Percentiles rank a stretch among this genome's conserved stretches.
Evolutionary conservation across 2,113 vertebrate genomes (phyloP).

Genomic region (Thryonomys swinderianus): DNA sequence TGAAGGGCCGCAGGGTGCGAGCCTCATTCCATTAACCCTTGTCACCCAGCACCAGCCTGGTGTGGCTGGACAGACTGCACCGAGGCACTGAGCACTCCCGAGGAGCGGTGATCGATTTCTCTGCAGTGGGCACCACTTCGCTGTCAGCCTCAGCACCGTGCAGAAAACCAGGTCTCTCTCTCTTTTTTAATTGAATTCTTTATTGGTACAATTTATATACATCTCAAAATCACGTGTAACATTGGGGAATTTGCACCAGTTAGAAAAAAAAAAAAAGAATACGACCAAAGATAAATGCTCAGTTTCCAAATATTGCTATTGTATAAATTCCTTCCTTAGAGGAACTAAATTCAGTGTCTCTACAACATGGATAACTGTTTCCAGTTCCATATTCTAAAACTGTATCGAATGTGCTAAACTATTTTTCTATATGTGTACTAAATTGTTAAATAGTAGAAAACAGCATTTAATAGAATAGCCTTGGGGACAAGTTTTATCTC

Average conservation of each 20-base stretch:
- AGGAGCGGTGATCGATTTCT: not conserved
- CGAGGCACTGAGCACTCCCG: no score
- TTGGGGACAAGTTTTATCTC: not conserved
- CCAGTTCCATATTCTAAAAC: not conserved
- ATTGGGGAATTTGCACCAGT: no score
- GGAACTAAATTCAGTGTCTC: not conserved
- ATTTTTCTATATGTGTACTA: not conserved
- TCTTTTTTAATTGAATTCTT: no score
- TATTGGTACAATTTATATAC: no score
- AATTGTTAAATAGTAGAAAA: not conserved
- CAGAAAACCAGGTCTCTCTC: constrained; percentile 5
- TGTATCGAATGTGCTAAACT: not conserved
- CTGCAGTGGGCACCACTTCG: not conserved
- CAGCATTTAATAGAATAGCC: not conserved
- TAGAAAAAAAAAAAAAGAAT: no score
- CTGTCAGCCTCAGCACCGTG: not conserved
- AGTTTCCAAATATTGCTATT: not conserved
- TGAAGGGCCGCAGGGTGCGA: constrained; percentile 92
- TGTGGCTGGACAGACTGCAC: not conserved
- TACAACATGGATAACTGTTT: not conserved
- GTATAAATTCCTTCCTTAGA: not conserved
- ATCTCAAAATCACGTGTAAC: no score
- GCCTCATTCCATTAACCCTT: constrained; percentile 82
- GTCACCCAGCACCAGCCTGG: no score
- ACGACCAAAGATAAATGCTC: not conserved